Percentiles rank a stretch among this genome's conserved stretches.
Evolutionary conservation across 2,888 invertebrate species (phyloP).

Genomic region (Sarcophaga rosellei): DNA sequence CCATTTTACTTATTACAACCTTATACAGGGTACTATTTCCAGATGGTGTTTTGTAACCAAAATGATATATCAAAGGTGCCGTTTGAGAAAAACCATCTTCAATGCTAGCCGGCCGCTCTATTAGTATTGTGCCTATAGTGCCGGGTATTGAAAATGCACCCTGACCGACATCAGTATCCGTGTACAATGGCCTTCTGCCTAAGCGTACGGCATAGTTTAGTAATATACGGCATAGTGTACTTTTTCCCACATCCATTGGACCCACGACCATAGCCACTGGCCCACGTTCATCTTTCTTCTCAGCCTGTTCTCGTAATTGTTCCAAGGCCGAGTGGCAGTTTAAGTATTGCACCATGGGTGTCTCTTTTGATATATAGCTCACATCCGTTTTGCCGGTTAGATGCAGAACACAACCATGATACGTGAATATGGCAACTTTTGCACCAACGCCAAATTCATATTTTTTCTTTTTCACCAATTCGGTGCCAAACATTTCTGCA

Average conservation of each 20-base stretch:
- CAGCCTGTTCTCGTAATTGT: conserved; percentile 91
- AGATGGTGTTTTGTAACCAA: conserved; percentile 90
- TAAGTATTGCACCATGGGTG: conserved; percentile 97
- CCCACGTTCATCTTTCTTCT: conserved; percentile 86
- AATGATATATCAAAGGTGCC: conserved; percentile 96
- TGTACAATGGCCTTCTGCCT: conserved; percentile 93
- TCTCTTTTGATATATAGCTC: conserved; percentile 96
- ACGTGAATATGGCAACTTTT: conserved; percentile 97
- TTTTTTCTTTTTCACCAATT: conserved; percentile 94
- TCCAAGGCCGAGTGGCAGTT: conserved; percentile 98
- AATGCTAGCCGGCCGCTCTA: conserved; percentile 95
- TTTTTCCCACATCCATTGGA: conserved; percentile 98
- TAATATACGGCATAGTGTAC: conserved; percentile 92
- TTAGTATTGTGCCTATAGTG: conserved; percentile 92
- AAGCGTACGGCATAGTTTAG: conserved; percentile 97
- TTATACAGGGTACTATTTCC: conserved; percentile 92
- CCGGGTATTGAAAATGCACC: conserved; percentile 96
- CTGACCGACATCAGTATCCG: conserved; percentile 98
- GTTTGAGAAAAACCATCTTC: conserved; percentile 97
- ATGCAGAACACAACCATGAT: conserved; percentile 95
- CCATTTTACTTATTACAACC: conserved; percentile 90
- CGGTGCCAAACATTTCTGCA: conserved; percentile 98
- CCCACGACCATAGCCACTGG: conserved; percentile 96
- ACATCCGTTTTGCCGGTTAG: conserved; percentile 94
- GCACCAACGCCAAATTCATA: conserved; percentile 95